phyloP scores from a whole-genome alignment of 2,797 vertebrate genomes.

The Coilia nasus region DNA sequence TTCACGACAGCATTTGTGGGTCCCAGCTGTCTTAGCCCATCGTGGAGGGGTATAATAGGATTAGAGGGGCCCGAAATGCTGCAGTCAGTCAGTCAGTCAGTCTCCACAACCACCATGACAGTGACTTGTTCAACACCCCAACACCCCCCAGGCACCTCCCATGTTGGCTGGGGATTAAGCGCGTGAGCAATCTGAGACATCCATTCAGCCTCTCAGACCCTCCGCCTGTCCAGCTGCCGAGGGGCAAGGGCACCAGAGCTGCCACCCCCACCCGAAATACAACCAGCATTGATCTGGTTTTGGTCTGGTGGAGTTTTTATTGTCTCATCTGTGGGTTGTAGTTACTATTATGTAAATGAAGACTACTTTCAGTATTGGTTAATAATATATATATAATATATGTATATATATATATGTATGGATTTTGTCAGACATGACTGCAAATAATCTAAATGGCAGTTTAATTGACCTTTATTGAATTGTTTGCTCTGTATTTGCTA shows the following conservation, averaged over 20 bases:
- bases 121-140: background rate
- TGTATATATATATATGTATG: background rate
- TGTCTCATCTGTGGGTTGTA: background rate
- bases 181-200: background rate
- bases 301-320: background rate
- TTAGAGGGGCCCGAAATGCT: slow-evolving; percentile 2
- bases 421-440: background rate
- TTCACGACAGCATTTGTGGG: slow-evolving; percentile 6
- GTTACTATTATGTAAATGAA: background rate
- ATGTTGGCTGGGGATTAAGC: slow-evolving; percentile 23
- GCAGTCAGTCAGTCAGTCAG: slow-evolving; percentile 18
- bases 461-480: background rate
- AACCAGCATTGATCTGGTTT: background rate
- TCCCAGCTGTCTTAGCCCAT: slow-evolving; percentile 19
- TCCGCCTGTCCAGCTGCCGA: slow-evolving; percentile 5
- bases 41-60: background rate
- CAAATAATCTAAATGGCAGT: background rate
- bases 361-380: background rate
- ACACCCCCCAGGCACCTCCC: slow-evolving; percentile 6
- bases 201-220: slow-evolving; percentile 1
- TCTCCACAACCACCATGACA: background rate
- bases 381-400: background rate
- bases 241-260: background rate
- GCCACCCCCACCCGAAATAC: background rate
- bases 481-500: background rate